Conservation (phyloP, 2,113 vertebrate species). For the Oophaga pumilio region DNA sequence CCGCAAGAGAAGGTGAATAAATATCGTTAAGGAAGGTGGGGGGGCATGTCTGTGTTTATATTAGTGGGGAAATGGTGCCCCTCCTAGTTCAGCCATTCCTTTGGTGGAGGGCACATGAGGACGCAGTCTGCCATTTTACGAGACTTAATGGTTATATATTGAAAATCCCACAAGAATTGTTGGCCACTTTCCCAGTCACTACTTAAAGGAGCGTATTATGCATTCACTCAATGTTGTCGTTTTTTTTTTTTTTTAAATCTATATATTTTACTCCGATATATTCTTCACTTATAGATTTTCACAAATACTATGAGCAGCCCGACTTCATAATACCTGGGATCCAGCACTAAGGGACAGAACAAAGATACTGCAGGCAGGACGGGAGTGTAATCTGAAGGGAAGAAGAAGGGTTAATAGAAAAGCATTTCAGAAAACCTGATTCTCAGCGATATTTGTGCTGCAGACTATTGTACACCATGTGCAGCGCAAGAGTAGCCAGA, state of each 20-base stretch:
- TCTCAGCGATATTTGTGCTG: background rate
- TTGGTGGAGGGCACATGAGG: background rate
- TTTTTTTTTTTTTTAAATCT: background rate
- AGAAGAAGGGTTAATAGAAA: background rate
- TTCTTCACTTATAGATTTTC: background rate
- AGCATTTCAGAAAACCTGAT: background rate
- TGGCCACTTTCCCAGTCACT: background rate
- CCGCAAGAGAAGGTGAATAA: background rate
- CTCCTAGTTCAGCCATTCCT: background rate
- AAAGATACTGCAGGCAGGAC: background rate
- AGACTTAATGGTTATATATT: background rate
- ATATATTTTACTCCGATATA: background rate
- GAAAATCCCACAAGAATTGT: conserved; percentile 3
- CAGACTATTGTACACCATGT: background rate
- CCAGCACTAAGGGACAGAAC: background rate
- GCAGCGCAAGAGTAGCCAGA: background rate
- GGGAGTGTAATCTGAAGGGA: background rate
- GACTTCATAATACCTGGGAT: background rate
- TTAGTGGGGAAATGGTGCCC: background rate
- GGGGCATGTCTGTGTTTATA: background rate
- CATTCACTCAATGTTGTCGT: background rate
- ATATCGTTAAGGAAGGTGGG: background rate
- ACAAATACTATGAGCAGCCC: background rate
- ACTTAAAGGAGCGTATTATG: background rate
- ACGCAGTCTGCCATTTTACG: background rate